Percentiles rank a stretch among this genome's conserved stretches.
These are phyloP conservation scores for Thalpophila matura DNA, from an alignment of 2,888 invertebrate species.

Conservation along the genomic window DNA sequence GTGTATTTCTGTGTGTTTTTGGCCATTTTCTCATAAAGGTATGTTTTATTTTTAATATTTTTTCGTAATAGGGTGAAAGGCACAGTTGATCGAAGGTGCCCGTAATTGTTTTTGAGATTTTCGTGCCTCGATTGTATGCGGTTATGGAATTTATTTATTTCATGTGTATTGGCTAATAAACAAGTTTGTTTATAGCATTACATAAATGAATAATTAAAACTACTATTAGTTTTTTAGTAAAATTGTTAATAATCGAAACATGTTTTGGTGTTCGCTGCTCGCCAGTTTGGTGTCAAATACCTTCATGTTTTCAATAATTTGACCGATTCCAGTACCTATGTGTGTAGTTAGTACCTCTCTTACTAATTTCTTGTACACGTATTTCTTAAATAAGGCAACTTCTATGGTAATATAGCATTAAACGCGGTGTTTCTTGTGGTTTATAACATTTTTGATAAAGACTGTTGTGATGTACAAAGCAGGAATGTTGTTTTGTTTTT, in stretches of 20 bases:
- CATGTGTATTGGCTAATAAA: slow-evolving; percentile 11
- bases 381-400: slow-evolving; percentile 1
- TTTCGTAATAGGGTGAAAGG: not conserved
- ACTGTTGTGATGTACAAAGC: not conserved
- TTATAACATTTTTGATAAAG: not conserved
- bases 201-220: not conserved
- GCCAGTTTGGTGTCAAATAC: slow-evolving; percentile 17
- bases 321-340: slow-evolving; percentile 1
- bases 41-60: slow-evolving; percentile 23
- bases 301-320: slow-evolving; percentile 38
- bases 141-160: slow-evolving; percentile 33
- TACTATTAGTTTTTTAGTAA: slow-evolving; percentile 1
- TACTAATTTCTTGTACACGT: slow-evolving; percentile 10
- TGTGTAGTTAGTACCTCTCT: not conserved
- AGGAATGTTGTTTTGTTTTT: not conserved
- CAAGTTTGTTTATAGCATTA: slow-evolving; percentile 2
- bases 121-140: slow-evolving; percentile 3
- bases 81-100: not conserved
- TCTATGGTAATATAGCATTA: not conserved
- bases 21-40: slow-evolving; percentile 52
- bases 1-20: slow-evolving; percentile 48
- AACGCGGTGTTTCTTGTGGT: not conserved
- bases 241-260: not conserved
- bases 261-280: not conserved
- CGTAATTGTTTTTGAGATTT: slow-evolving; percentile 31